Evolutionary conservation across 2,888 invertebrate genomes (phyloP).

Genomic region (Lithodes maja): DNA sequence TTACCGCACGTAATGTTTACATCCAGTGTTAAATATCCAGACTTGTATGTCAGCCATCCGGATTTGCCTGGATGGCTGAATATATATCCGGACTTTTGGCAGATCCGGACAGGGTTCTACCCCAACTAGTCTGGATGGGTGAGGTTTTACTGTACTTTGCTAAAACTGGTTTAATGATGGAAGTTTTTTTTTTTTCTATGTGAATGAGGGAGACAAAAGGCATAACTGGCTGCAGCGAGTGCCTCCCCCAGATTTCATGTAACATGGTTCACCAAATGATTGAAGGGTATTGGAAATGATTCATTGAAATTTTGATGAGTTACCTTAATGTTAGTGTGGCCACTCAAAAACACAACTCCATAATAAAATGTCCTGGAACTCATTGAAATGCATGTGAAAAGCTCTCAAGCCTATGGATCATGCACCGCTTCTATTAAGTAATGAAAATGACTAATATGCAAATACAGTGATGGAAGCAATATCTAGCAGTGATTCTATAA

Average conservation of each 20-base stretch:
- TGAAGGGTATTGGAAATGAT: background rate
- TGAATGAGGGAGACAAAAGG: too few relatives aligned
- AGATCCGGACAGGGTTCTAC: too few relatives aligned
- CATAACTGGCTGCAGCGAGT: too few relatives aligned
- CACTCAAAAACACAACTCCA: constrained; percentile 45
- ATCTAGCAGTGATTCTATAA: constrained; percentile 48
- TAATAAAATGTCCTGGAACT: constrained; percentile 47
- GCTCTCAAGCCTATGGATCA: constrained; percentile 51
- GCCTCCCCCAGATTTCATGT: background rate
- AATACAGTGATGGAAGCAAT: constrained; percentile 48
- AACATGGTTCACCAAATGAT: background rate
- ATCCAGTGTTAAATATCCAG: too few relatives aligned
- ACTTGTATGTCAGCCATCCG: too few relatives aligned
- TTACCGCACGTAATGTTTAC: too few relatives aligned
- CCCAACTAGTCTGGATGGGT: background rate
- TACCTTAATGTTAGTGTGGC: constrained; percentile 54
- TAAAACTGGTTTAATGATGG: background rate
- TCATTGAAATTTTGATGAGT: constrained; percentile 50
- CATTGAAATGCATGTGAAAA: constrained; percentile 55
- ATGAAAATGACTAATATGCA: constrained; percentile 32
- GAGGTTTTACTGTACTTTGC: background rate
- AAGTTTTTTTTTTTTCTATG: too few relatives aligned
- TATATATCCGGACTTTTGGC: too few relatives aligned
- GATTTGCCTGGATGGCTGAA: too few relatives aligned
- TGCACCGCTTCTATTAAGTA: constrained; percentile 56